Base-by-base conservation (phyloP, 92 coral and sea anemone genomes). In the Epizoanthus rinbou region DNA sequence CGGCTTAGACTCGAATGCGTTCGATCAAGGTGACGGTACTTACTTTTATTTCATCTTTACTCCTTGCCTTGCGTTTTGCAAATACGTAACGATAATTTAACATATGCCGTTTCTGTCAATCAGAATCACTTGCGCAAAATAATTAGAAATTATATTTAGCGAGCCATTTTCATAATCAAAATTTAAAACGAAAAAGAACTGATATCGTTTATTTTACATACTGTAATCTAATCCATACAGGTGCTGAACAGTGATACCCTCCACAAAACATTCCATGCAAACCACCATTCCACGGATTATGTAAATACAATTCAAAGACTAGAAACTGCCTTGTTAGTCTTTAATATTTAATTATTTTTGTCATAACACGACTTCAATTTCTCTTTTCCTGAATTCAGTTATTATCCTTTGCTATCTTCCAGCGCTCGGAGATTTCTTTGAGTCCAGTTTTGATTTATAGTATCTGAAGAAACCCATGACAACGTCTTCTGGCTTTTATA, bases 311-410 rank as follows among this genome's bases (percentile, higher is more conserved):
- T 53, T 15, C 35, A 28, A 28, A 0, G 31, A 28, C 31, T 28
- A 28, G 31, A 9, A 37, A 59, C 3, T 39, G 14, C 25, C 56
- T 60, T 78, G 59, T 5, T 18, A 78, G 58, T 78, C n/a, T 78
- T 78, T 39, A 78, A 78, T 78, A 78, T 62, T 78, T 78, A 60
- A 78, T 78, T 76, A 66, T 59, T 58, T 76, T 28, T 39, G 52
- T 78, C 21, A 62, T 1, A 78, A 35, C 11, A 15, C 5, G 5
- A 16, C 39, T 3, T 62, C 8, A 63, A 45, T 24, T 43, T 39
- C 1, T 63, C 10, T 62, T n/a, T 68, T 4, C 14, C 22, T 9
- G 10, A 67, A 14, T 18, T n/a, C 35, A 28, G 14, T 16, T 15
- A 9, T 28, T 41, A 15, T 41, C 3, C 8, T 65, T 13, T 24